Base-by-base conservation (phyloP, 2,797 vertebrate species). In the Tenualosa thibaudeaui region DNA sequence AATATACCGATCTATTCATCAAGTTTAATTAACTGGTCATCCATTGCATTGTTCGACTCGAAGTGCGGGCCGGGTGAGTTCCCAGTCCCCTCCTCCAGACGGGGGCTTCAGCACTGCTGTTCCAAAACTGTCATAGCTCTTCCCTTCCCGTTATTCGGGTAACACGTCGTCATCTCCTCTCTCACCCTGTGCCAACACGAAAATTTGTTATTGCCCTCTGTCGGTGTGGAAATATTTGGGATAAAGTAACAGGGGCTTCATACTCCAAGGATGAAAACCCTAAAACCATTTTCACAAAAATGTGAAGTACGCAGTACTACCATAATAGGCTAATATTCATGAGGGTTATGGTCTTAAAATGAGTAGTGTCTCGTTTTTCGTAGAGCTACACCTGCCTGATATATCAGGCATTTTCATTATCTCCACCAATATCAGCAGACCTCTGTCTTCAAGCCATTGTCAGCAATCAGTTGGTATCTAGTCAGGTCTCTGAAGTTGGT, bases 181-280 rank as follows among this genome's bases (percentile, higher is more conserved):
- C 40, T 58, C 50, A 15, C 40, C 31, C 37, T 53, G 82, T 62
- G 19, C 82, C 54, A 83, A 24, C 13, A 54, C 24, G 46, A 15
- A 24, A 49, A 24, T 49, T 3, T 58, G 82, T 46, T 54, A 89
- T 75, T 89, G 87, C 86, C 87, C 89, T 88, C 88, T 90, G 58
- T 71, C 86, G 88, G 43, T 9, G 5, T 50, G 24, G 50, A 46
- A 51, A 60, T 46, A 75, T 1, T 31, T 78, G 71, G 40, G 15
- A 9, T 37, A 71, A 37, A 13, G 26, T 24, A 31, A 65, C 26
- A n/a, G 62, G 62, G 24, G 62, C 24, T 13, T 13, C 26, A 13
- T 12, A 5, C 17, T 5, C 22, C 3, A 56, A 17, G 53, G 24
- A 24, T 71, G 24, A 1, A 37, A 71, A 17, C 1, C 2, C 0